Percentiles rank a stretch among this genome's conserved stretches.
Evolutionary conservation across 1,140 invertebrate species (phyloP).

Genomic region (Drosophila azteca): DNA sequence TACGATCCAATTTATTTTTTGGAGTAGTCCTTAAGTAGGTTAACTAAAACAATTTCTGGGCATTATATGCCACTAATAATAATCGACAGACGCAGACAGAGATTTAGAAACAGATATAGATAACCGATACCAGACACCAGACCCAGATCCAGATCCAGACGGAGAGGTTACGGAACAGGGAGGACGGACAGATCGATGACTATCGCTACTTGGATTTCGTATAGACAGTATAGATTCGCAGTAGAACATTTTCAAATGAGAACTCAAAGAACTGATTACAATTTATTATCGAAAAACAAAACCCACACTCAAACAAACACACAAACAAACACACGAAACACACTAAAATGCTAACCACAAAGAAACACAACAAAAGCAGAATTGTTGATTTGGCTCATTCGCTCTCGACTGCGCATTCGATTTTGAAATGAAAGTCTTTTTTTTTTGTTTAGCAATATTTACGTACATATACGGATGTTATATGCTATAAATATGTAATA

Average conservation of each 20-base stretch:
- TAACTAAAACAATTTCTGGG: slow-evolving; percentile 71
- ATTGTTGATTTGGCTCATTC: slow-evolving; percentile 28
- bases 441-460: slow-evolving; percentile 49
- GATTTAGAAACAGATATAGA: slow-evolving; percentile 9
- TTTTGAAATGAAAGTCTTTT: slow-evolving; percentile 35
- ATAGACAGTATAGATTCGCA: too few species aligned
- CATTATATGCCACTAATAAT: slow-evolving; percentile 64
- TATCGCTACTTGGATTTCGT: slow-evolving; percentile 43
- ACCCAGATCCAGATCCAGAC: too few species aligned
- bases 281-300: slow-evolving; percentile 43
- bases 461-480: slow-evolving; percentile 20
- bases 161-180: too few species aligned
- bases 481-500: slow-evolving; percentile 35
- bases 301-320: slow-evolving; percentile 1
- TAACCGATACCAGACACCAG: neutral
- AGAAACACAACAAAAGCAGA: slow-evolving; percentile 7
- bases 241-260: slow-evolving; percentile 52
- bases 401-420: slow-evolving; percentile 34
- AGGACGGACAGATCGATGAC: slow-evolving; percentile 13
- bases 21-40: slow-evolving; percentile 64
- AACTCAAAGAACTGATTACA: slow-evolving; percentile 81
- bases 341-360: slow-evolving; percentile 4
- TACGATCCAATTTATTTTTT: slow-evolving; percentile 18
- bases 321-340: too few species aligned
- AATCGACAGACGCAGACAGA: slow-evolving; percentile 33